These are phyloP conservation scores for Amphilophus citrinellus DNA, from an alignment of 2,113 vertebrate genomes.

Conservation along the genomic window DNA sequence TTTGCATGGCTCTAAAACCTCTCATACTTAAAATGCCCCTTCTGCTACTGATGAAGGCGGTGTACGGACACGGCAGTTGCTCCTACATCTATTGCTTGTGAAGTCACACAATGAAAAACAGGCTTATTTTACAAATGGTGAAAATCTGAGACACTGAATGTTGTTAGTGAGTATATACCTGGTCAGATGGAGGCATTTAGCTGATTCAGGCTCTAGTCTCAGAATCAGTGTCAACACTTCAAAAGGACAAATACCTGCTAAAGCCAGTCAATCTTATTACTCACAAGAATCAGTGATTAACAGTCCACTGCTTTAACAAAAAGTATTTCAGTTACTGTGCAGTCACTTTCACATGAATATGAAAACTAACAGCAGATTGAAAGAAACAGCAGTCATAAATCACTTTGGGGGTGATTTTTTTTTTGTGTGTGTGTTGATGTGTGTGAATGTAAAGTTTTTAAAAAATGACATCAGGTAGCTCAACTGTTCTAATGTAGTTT, in stretches of 20 bases:
- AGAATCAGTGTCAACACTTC: background rate
- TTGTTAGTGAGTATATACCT: background rate
- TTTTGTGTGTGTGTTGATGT: background rate
- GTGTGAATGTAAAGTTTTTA: background rate
- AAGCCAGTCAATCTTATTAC: background rate
- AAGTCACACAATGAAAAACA: background rate
- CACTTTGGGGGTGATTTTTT: background rate
- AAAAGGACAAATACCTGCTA: background rate
- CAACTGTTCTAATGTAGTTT: too few relatives aligned
- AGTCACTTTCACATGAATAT: background rate
- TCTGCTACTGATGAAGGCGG: background rate
- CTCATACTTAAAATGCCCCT: background rate
- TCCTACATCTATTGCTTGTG: background rate
- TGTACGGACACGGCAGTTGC: background rate
- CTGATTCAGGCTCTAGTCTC: background rate
- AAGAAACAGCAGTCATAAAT: background rate
- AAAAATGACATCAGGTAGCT: background rate
- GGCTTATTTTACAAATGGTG: background rate
- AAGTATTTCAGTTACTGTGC: background rate
- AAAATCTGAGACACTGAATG: background rate
- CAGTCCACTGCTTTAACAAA: background rate
- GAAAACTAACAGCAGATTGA: background rate
- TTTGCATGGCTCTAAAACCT: conserved; percentile 66
- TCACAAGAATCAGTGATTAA: background rate
- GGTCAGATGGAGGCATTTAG: background rate